phyloP scores from a whole-genome alignment of 2,113 vertebrate species.

The Herpailurus yagouaroundi region DNA sequence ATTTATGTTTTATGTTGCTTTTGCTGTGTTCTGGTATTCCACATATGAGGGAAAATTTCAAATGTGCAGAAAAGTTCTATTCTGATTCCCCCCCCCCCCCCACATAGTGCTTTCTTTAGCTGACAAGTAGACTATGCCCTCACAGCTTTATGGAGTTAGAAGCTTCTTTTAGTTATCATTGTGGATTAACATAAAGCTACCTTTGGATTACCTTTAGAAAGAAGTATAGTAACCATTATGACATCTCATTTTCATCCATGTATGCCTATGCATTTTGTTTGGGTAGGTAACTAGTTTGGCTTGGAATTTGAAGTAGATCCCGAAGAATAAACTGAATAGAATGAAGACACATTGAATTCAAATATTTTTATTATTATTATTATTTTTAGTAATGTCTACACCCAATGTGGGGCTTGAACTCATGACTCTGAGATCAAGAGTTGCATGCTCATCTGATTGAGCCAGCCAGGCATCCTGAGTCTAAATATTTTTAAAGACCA shows the following conservation, averaged over 20 bases:
- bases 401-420: not conserved
- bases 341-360: not conserved
- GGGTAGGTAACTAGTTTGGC: not conserved
- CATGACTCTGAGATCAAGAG: not conserved
- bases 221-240: not conserved
- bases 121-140: not conserved
- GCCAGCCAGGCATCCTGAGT: not conserved
- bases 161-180: not conserved
- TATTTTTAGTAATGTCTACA: not conserved
- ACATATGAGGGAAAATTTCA: not conserved
- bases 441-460: not conserved
- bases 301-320: not conserved
- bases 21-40: not conserved
- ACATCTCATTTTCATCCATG: not conserved
- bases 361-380: not conserved
- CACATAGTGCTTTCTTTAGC: not conserved
- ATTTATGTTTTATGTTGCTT: not conserved
- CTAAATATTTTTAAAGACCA: not conserved
- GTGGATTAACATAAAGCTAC: not conserved
- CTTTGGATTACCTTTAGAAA: not conserved
- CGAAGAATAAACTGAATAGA: not conserved
- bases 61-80: not conserved
- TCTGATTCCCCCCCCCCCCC: not conserved
- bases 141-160: not conserved
- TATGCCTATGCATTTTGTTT: slow-evolving; percentile 6